Conservation (phyloP, 1,140 invertebrate species). For the Luehdorfia chinensis region DNA sequence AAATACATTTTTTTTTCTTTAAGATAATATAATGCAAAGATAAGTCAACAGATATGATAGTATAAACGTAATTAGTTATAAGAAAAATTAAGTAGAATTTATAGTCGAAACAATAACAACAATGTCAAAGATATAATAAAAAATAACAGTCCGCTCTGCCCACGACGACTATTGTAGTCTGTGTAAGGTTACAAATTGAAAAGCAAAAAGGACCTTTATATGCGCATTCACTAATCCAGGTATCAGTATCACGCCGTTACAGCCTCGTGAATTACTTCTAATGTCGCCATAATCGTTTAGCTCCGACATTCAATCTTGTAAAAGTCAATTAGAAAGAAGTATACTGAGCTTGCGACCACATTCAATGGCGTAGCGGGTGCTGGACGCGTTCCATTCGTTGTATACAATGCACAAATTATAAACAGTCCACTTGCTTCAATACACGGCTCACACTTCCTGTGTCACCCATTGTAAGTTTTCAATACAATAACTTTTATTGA, state of each 20-base stretch:
- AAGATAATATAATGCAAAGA: too few relatives aligned
- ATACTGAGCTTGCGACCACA: conserved; percentile 31
- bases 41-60: too few relatives aligned
- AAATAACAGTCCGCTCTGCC: too few relatives aligned
- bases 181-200: conserved; percentile 12
- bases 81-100: too few relatives aligned
- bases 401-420: conserved; percentile 73
- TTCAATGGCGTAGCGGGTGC: conserved; percentile 41
- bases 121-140: too few relatives aligned
- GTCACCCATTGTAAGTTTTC: conserved; percentile 64
- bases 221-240: conserved; percentile 17
- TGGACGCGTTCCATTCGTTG: conserved; percentile 48
- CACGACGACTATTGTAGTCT: too few relatives aligned
- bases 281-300: conserved; percentile 21
- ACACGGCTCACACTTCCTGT: conserved; percentile 68
- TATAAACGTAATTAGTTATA: too few relatives aligned
- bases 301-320: conserved; percentile 23
- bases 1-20: not conserved
- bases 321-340: conserved; percentile 63
- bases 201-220: conserved; percentile 6
- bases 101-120: too few relatives aligned
- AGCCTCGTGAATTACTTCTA: conserved; percentile 18
- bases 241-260: conserved; percentile 21
- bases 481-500: conserved; percentile 75
- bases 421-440: conserved; percentile 72